Conservation (phyloP, 2,888 invertebrate species). For the Fissipunctia ypsillon region DNA sequence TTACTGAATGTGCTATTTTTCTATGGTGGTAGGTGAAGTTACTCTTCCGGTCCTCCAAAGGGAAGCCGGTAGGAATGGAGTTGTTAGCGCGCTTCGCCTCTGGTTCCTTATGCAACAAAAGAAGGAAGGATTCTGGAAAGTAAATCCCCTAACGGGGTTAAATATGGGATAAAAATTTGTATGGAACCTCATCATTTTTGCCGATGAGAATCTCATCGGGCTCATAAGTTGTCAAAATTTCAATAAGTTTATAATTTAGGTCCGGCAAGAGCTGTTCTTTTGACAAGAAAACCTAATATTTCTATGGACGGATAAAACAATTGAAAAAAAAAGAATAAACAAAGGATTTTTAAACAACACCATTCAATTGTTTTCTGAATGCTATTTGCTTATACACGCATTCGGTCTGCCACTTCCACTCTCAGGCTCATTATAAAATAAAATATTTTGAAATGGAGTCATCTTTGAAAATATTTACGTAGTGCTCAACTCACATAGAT, state of each 20-base stretch:
- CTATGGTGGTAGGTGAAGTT: too few relatives aligned
- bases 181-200: too few relatives aligned
- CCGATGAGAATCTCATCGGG: too few relatives aligned
- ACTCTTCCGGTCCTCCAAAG: too few relatives aligned
- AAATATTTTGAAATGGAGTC: slow-evolving; percentile 2
- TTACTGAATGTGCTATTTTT: too few relatives aligned
- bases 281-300: background rate
- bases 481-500: background rate
- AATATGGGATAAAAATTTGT: background rate
- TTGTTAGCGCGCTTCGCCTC: too few relatives aligned
- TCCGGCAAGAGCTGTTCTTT: background rate
- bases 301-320: background rate
- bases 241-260: background rate
- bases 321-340: background rate
- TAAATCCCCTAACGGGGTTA: too few relatives aligned
- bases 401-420: background rate
- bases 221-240: background rate
- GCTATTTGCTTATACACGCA: background rate
- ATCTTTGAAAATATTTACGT: background rate
- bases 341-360: background rate
- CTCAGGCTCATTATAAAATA: background rate
- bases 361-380: background rate
- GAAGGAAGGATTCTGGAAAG: too few relatives aligned
- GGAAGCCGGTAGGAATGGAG: too few relatives aligned
- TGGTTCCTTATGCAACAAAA: too few relatives aligned